phyloP scores from a whole-genome alignment of 2,797 vertebrate species.

The Choloepus didactylus region DNA sequence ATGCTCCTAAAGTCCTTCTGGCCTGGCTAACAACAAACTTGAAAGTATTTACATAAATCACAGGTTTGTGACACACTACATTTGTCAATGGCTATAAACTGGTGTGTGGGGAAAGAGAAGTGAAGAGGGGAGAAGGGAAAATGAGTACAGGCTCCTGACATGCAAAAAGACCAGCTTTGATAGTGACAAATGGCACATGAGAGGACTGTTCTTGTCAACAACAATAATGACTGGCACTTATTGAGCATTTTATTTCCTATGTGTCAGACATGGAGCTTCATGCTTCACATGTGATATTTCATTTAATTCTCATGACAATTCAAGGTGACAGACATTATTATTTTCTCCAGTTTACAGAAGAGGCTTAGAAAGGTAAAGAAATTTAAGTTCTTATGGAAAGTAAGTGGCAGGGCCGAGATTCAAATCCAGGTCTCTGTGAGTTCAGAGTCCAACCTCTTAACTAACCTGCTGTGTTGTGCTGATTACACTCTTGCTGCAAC shows the following conservation, averaged over 20 bases:
- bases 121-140: neutral
- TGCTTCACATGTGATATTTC: neutral
- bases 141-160: neutral
- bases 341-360: neutral
- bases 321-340: neutral
- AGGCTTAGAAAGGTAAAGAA: constrained; percentile 2
- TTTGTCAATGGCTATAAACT: neutral
- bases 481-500: neutral
- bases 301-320: neutral
- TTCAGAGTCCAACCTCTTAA: neutral
- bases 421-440: neutral
- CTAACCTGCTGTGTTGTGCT: neutral
- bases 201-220: neutral
- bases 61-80: neutral
- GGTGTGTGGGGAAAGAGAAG: neutral
- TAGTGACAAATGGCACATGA: neutral
- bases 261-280: neutral
- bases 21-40: neutral
- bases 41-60: neutral
- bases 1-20: neutral
- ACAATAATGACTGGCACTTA: neutral
- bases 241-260: neutral
- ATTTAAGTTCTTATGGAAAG: constrained; percentile 50
- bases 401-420: neutral
- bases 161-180: neutral